Percentiles rank a stretch among this genome's conserved stretches.
Evolutionary conservation across 1,140 invertebrate genomes (phyloP).

Genomic region (Sycobia sp.): DNA sequence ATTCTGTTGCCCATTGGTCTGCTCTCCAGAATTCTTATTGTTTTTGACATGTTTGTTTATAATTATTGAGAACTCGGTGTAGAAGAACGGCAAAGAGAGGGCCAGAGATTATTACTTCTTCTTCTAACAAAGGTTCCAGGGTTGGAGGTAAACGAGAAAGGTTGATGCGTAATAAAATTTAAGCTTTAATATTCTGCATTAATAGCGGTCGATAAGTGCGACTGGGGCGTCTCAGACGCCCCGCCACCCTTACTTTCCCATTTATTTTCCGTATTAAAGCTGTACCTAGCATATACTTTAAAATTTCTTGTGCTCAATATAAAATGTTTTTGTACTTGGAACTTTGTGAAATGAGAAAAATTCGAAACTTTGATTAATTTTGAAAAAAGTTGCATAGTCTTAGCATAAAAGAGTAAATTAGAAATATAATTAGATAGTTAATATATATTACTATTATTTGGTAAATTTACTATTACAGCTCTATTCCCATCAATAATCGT

Average conservation of each 20-base stretch:
- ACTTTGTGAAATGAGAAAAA: slow-evolving; percentile 28
- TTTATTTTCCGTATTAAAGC: slow-evolving; percentile 33
- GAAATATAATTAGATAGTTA: too few species aligned
- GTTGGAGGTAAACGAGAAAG: slow-evolving; percentile 12
- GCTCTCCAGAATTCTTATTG: too few species aligned
- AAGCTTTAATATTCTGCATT: slow-evolving; percentile 36
- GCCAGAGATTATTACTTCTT: slow-evolving; percentile 8
- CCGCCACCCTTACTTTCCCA: neutral
- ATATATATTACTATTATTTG: too few species aligned
- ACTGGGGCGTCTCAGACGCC: slow-evolving; percentile 28
- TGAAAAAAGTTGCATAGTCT: too few species aligned
- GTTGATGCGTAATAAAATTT: slow-evolving; percentile 35
- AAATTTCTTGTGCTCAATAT: slow-evolving; percentile 32
- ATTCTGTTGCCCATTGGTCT: neutral
- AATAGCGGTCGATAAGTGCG: slow-evolving; percentile 38
- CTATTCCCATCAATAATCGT: too few species aligned
- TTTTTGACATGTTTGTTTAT: slow-evolving; percentile 5
- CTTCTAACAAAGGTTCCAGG: neutral
- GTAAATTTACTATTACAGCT: too few species aligned
- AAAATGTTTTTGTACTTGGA: slow-evolving; percentile 32
- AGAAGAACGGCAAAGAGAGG: neutral
- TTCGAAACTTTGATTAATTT: too few species aligned
- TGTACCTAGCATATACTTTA: slow-evolving; percentile 30
- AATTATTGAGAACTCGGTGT: neutral
- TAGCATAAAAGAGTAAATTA: too few species aligned